A percentile compares a stretch with the other conserved stretches of the same genome.
These are phyloP conservation scores for Heliconius eleuchia DNA, from an alignment of 1,140 invertebrate genomes.

Conservation along the genomic window DNA sequence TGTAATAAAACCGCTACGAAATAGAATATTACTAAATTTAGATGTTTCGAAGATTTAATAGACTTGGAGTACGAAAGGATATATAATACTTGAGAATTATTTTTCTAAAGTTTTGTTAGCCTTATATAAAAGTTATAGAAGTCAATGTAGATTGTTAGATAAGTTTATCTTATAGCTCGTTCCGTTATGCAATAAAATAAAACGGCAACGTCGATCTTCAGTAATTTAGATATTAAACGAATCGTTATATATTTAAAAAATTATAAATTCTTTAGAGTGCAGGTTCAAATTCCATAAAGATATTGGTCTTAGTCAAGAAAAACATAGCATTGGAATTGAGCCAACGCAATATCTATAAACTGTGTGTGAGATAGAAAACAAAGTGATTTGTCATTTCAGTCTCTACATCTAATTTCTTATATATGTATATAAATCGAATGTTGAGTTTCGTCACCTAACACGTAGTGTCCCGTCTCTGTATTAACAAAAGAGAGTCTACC, in stretches of 20 bases:
- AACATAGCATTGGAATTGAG: not conserved
- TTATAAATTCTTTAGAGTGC: too few relatives aligned
- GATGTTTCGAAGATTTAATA: too few relatives aligned
- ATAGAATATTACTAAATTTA: too few relatives aligned
- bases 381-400: slow-evolving; percentile 5
- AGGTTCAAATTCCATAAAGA: not conserved
- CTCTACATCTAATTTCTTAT: not conserved
- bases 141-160: not conserved
- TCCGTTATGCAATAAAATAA: not conserved
- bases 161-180: slow-evolving; percentile 1
- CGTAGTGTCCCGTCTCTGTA: too few relatives aligned
- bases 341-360: slow-evolving; percentile 6
- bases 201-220: not conserved
- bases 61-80: too few relatives aligned
- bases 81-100: not conserved
- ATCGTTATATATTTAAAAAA: not conserved
- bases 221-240: not conserved
- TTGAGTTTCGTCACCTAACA: too few relatives aligned
- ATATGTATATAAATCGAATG: too few relatives aligned
- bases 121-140: not conserved
- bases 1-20: too few relatives aligned
- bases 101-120: not conserved
- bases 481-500: too few relatives aligned
- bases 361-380: not conserved
- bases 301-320: not conserved